These are phyloP conservation scores for Gorilla gorilla DNA, from an alignment of 2,113 vertebrate genomes.

Conservation along the genomic window DNA sequence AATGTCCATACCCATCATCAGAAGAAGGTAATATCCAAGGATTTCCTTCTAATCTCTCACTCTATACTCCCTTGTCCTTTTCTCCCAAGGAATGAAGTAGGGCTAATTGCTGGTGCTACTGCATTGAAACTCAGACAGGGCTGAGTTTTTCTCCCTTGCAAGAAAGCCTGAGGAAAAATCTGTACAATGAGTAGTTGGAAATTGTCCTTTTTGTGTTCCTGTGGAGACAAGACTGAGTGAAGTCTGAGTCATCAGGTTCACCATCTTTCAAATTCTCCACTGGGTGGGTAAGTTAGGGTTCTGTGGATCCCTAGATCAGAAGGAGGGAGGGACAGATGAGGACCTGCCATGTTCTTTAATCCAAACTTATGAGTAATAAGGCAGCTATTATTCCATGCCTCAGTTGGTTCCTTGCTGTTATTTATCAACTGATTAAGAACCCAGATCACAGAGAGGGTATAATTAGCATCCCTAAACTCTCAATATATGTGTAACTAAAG, in stretches of 20 bases:
- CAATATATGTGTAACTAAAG: background rate
- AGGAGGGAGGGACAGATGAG: background rate
- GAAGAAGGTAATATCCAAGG: background rate
- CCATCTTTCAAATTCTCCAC: background rate
- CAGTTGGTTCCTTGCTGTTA: background rate
- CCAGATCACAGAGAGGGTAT: background rate
- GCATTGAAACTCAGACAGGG: background rate
- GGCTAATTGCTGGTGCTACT: background rate
- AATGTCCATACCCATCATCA: background rate
- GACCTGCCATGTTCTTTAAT: background rate
- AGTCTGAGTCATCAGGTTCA: background rate
- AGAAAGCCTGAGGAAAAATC: background rate
- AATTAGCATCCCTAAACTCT: background rate
- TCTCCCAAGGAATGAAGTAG: background rate
- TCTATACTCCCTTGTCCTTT: background rate
- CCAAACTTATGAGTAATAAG: background rate
- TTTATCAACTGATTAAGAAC: background rate
- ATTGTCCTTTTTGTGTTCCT: background rate
- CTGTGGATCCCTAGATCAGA: background rate
- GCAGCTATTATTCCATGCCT: background rate
- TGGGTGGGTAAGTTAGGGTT: background rate
- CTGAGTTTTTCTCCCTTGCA: background rate
- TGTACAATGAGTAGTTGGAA: background rate
- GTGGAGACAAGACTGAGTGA: background rate
- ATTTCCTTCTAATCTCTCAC: background rate